Base-by-base conservation (phyloP, 1,140 invertebrate genomes). In the Aplysia californica region DNA sequence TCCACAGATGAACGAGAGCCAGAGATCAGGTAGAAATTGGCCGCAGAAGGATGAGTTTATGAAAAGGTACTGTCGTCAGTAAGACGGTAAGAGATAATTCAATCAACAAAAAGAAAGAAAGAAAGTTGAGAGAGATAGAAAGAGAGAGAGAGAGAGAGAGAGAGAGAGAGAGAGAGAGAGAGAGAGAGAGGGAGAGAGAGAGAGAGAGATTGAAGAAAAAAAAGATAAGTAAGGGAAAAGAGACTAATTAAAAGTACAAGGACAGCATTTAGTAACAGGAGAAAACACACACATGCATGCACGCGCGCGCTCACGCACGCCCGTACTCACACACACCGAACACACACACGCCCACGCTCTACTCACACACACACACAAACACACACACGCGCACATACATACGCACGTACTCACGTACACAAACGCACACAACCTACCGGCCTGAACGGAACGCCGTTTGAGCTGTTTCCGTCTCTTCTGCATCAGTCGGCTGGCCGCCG, bases 401-500 rank as follows among this genome's bases (percentile, higher is more conserved):
- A 70, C 35, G 21, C 33, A 55, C 35, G 80, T 23, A 41, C 26
- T 31, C 10, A n/a, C 33, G 26, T 50, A 2, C 3, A 58, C 6
- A 6, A 39, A 29, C 0, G 31, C n/a, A 66, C 3, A 69, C 15
- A 31, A 80, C 79, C 77, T 82, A 89, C 87, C 84, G 77, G 84
- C 80, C 80, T 84, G 82, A 18, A 95, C 95, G 82, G 96, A 94
- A 79, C 94, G 91, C 83, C 95, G 91, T 85, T 94, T 95, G 88
- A 96, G 95, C 77, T 95, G 95, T 89, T 35, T 41, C 38, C 38
- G 72, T 35, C 96, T 96, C 82, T 95, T 93, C 70, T 94, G 92
- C 76, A 96, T 92, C 69, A 96, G 89, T 86, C 97, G 97, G 18
- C 97, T 97, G 20, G 91, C 89, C 3, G 92, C 91, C 59, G 91